Evolutionary conservation across 2,888 invertebrate genomes (phyloP).

Genomic region (Petrolisthes cinctipes): DNA sequence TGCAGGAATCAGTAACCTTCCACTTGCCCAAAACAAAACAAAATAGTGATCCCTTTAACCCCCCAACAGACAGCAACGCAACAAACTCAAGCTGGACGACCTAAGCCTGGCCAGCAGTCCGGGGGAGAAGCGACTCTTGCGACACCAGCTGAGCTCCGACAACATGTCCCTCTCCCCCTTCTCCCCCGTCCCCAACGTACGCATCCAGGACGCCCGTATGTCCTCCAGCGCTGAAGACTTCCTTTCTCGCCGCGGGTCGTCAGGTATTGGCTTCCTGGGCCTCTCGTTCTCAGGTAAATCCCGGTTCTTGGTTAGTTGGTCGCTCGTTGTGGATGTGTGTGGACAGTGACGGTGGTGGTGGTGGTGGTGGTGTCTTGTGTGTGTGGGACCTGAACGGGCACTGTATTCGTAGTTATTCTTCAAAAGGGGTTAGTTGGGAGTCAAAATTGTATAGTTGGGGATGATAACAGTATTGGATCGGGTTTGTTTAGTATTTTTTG

Average conservation of each 20-base stretch:
- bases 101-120: conserved; percentile 68
- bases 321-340: background rate
- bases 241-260: conserved; percentile 68
- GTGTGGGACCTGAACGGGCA: background rate
- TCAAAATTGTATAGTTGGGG: no score
- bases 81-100: conserved; percentile 88
- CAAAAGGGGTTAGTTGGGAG: no score
- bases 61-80: conserved; percentile 80
- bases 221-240: conserved; percentile 92
- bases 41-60: background rate
- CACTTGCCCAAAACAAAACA: no score
- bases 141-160: conserved; percentile 87
- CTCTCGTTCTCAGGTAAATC: conserved; percentile 64
- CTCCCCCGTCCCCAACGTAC: conserved; percentile 64
- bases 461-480: no score
- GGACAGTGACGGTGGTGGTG: background rate
- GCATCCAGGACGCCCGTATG: conserved; percentile 73
- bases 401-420: background rate
- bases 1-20: no score
- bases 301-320: conserved; percentile 15
- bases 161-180: conserved; percentile 71
- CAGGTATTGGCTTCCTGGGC: conserved; percentile 80
- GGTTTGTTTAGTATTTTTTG: no score
- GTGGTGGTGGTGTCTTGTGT: background rate
- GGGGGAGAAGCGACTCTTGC: conserved; percentile 80